Conservation (phyloP, 2,797 vertebrate species). For the Brotula barbata region DNA sequence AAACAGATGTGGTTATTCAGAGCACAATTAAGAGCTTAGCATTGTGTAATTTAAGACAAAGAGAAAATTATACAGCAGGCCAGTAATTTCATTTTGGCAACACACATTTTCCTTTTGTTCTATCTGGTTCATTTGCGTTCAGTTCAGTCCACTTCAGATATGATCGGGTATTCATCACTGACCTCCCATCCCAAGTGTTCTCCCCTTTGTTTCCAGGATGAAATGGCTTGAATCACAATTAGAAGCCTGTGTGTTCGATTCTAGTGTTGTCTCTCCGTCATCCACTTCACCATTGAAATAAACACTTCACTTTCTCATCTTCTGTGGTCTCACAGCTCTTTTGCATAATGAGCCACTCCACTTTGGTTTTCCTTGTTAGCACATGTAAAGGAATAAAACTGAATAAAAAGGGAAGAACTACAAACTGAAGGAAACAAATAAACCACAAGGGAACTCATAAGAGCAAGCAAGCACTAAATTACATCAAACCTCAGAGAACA, state of each 20-base stretch:
- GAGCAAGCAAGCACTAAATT: background rate
- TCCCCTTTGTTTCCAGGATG: slow-evolving; percentile 12
- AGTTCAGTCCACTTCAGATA: slow-evolving; percentile 23
- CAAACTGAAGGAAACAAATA: background rate
- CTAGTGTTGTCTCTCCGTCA: background rate
- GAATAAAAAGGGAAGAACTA: background rate
- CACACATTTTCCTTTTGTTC: slow-evolving; percentile 26
- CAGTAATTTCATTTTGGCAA: slow-evolving; percentile 31
- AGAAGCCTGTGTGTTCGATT: slow-evolving; percentile 23
- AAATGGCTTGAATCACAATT: slow-evolving; percentile 43
- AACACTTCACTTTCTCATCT: slow-evolving; percentile 40
- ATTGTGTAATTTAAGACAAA: slow-evolving; percentile 20
- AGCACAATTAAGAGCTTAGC: slow-evolving; percentile 41
- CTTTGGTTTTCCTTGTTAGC: slow-evolving; percentile 14
- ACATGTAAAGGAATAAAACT: slow-evolving; percentile 4
- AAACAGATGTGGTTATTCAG: slow-evolving; percentile 19
- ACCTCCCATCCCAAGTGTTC: slow-evolving; percentile 24
- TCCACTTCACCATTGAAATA: slow-evolving; percentile 33
- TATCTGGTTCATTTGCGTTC: slow-evolving; percentile 7
- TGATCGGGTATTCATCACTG: slow-evolving; percentile 44
- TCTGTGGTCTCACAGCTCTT: slow-evolving; percentile 15
- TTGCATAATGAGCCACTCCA: slow-evolving; percentile 22
- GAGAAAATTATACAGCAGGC: slow-evolving; percentile 14
- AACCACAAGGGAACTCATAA: background rate
- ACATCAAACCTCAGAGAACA: background rate